These are phyloP conservation scores for Hydriomena furcata DNA, from an alignment of 2,888 invertebrate species.

Conservation along the genomic window DNA sequence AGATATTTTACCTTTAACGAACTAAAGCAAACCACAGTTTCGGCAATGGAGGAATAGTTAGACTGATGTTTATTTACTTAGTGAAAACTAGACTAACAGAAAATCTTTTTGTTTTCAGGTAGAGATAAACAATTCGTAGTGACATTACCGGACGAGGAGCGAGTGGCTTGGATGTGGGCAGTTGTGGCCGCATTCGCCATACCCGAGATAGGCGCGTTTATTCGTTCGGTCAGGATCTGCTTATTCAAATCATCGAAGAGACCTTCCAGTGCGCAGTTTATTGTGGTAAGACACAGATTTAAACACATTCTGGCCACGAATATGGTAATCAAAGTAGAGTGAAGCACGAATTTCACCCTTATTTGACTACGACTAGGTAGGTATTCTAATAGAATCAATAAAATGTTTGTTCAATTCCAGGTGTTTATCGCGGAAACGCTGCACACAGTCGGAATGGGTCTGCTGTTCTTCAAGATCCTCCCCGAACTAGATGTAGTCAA, in stretches of 20 bases:
- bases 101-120: constrained; percentile 78
- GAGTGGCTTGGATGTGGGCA: constrained; percentile 97
- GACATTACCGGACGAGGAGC: constrained; percentile 91
- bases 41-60: no score
- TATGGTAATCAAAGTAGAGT: no score
- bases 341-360: no score
- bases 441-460: constrained; percentile 93
- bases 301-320: no score
- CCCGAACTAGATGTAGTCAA: constrained; percentile 97
- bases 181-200: constrained; percentile 93
- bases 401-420: constrained; percentile 62
- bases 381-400: no score
- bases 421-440: constrained; percentile 94
- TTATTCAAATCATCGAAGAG: constrained; percentile 94
- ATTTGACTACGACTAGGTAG: no score
- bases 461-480: constrained; percentile 94
- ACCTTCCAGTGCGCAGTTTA: constrained; percentile 84
- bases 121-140: constrained; percentile 94
- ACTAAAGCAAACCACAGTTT: no score
- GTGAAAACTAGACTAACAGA: background rate
- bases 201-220: constrained; percentile 94
- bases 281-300: constrained; percentile 57
- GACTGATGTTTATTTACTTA: no score
- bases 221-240: constrained; percentile 93
- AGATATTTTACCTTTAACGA: constrained; percentile 42